Conservation (phyloP, 2,113 vertebrate species). For the Cebidichthys violaceus region DNA sequence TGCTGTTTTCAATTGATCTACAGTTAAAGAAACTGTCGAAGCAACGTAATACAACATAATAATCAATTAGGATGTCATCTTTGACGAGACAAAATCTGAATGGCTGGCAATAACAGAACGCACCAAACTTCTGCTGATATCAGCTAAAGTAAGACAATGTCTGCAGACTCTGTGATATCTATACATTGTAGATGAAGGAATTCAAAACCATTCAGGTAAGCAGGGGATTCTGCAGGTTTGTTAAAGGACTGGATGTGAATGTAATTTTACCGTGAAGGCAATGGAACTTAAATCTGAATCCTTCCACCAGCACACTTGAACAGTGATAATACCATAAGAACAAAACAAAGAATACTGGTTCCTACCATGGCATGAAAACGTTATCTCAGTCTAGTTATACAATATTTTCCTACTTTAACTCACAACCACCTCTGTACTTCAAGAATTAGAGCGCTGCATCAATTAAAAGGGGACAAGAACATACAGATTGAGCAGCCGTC, state of each 20-base stretch:
- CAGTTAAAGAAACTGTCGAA: not conserved
- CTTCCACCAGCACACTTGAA: not conserved
- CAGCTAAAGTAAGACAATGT: conserved; percentile 19
- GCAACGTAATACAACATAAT: not conserved
- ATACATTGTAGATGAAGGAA: not conserved
- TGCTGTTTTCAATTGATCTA: conserved; percentile 5
- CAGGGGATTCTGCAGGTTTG: not conserved
- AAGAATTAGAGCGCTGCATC: not conserved
- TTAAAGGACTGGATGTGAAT: not conserved
- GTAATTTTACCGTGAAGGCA: not conserved
- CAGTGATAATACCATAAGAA: not conserved
- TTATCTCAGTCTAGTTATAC: not conserved
- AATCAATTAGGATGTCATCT: conserved; percentile 10
- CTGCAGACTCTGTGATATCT: not conserved
- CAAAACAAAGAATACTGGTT: not conserved
- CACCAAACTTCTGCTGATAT: conserved; percentile 17
- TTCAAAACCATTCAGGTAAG: not conserved
- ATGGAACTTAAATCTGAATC: not conserved
- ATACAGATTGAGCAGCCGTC: not conserved
- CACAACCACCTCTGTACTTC: not conserved
- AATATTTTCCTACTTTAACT: not conserved
- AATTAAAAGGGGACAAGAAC: not conserved
- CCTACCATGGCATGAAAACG: not conserved
- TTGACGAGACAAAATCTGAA: not conserved
- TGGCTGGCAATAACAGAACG: conserved; percentile 6